Evolutionary conservation across 2,888 invertebrate species (phyloP).

Genomic region (Elysia crispata): DNA sequence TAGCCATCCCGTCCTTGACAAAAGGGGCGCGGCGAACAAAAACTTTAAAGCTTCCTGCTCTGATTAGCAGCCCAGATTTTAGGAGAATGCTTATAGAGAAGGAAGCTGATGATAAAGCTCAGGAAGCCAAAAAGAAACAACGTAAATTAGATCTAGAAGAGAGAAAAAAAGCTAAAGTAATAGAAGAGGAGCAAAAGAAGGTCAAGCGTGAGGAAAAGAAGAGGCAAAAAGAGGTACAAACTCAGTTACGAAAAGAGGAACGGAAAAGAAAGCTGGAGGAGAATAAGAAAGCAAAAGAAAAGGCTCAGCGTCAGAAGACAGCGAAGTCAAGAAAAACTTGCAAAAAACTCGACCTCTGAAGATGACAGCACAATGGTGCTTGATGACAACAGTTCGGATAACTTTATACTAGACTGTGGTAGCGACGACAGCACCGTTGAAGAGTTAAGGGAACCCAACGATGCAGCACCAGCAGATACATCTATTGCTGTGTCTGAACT

Average conservation of each 20-base stretch:
- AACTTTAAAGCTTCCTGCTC: background rate
- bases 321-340: background rate
- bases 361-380: background rate
- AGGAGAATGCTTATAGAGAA: background rate
- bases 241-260: background rate
- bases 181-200: conserved; percentile 24
- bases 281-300: background rate
- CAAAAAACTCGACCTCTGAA: background rate
- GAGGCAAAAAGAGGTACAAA: conserved; percentile 12
- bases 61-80: background rate
- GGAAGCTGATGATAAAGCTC: background rate
- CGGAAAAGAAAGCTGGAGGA: conserved; percentile 10
- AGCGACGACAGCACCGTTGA: too few species aligned
- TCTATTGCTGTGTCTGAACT: too few species aligned
- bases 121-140: background rate
- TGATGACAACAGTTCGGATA: conserved; percentile 7
- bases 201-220: conserved; percentile 7
- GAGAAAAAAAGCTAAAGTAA: conserved; percentile 7
- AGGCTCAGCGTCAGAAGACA: background rate
- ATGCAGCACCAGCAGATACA: too few species aligned
- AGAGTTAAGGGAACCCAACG: too few species aligned
- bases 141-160: background rate
- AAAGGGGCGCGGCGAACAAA: background rate
- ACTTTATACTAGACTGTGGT: too few species aligned
- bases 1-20: background rate